Percentiles rank a stretch among this genome's conserved stretches.
These are phyloP conservation scores for Argopecten irradians DNA, from an alignment of 1,140 invertebrate genomes.

Conservation along the genomic window DNA sequence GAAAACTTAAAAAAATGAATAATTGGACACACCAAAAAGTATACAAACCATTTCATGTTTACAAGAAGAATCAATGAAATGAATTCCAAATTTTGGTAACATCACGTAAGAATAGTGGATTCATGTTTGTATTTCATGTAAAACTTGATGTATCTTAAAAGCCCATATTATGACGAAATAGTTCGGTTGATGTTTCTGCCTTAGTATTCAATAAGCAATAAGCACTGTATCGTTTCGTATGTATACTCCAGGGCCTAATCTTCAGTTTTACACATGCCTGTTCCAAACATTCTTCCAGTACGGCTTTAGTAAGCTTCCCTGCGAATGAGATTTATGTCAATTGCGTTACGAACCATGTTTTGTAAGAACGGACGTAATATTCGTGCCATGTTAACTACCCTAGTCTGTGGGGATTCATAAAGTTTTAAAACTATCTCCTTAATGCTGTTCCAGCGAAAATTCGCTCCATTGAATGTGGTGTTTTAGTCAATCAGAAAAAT, in stretches of 20 bases:
- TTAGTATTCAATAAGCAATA: too few relatives aligned
- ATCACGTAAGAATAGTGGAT: too few relatives aligned
- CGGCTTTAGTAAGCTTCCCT: background rate
- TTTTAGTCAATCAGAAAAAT: background rate
- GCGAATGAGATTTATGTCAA: background rate
- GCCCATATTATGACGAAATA: too few relatives aligned
- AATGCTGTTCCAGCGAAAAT: background rate
- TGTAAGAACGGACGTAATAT: background rate
- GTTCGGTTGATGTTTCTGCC: too few relatives aligned
- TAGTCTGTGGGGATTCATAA: background rate
- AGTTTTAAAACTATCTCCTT: background rate
- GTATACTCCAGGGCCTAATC: background rate
- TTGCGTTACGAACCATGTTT: background rate
- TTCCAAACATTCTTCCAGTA: background rate
- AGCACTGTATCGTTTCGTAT: background rate
- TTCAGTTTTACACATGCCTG: background rate
- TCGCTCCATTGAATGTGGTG: background rate
- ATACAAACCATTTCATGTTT: too few relatives aligned
- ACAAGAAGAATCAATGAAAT: too few relatives aligned
- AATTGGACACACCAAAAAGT: too few relatives aligned
- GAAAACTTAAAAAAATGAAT: too few relatives aligned
- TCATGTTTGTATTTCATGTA: too few relatives aligned
- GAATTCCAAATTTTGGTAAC: too few relatives aligned
- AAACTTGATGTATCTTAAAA: too few relatives aligned
- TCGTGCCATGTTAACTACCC: background rate